Conservation (phyloP, 2,888 invertebrate species). For the Argyresthia albistria region DNA sequence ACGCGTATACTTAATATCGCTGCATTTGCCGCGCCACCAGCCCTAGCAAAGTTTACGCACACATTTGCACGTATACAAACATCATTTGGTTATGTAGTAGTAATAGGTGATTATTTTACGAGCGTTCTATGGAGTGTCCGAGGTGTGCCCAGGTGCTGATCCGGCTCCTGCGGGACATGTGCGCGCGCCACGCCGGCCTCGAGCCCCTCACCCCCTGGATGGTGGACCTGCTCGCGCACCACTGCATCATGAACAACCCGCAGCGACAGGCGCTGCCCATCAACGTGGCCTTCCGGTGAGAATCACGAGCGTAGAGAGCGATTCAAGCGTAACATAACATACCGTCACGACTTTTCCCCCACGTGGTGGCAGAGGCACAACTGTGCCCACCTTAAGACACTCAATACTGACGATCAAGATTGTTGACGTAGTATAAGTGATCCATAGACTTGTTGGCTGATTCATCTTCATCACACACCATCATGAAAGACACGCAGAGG, state of each 20-base stretch:
- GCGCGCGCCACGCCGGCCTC: constrained; percentile 90
- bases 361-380: no score
- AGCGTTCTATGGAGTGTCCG: no score
- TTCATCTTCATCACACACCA: no score
- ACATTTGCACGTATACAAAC: no score
- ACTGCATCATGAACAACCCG: constrained; percentile 97
- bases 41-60: no score
- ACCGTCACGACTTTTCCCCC: no score
- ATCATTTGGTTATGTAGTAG: no score
- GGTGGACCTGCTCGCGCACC: constrained; percentile 95
- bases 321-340: no score
- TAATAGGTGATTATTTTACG: no score
- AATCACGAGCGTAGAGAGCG: not conserved
- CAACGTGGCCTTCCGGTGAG: constrained; percentile 86
- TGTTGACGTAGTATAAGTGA: constrained; percentile 96
- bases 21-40: no score
- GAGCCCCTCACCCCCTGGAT: constrained; percentile 96
- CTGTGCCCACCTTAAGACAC: no score
- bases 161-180: constrained; percentile 92
- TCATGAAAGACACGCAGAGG: constrained; percentile 95
- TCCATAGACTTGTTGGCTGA: constrained; percentile 88
- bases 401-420: constrained; percentile 91
- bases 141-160: constrained; percentile 86
- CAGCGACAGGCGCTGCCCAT: constrained; percentile 93
- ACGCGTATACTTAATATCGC: no score